phyloP scores from a whole-genome alignment of 2,113 vertebrate species.

The Hippocampus abdominalis region DNA sequence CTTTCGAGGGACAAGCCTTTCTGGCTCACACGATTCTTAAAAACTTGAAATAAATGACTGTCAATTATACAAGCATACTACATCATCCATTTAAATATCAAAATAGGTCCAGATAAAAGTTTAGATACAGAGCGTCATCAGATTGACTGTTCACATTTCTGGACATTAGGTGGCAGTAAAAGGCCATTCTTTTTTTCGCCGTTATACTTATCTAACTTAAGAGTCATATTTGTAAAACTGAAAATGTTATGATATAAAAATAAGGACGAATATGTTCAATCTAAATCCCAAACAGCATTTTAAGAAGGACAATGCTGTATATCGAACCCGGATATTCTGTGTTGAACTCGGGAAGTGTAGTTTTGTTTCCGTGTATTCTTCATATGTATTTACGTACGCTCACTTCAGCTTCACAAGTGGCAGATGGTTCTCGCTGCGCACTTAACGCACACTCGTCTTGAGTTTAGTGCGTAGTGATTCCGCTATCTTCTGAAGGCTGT shows the following conservation, averaged over 20 bases:
- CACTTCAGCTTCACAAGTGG: neutral
- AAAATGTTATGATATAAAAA: neutral
- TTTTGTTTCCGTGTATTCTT: conserved; percentile 53
- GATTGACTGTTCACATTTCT: neutral
- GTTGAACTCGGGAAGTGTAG: conserved; percentile 57
- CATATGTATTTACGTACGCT: conserved; percentile 37
- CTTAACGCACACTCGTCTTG: conserved; percentile 29
- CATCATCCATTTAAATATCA: neutral
- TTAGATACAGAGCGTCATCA: neutral
- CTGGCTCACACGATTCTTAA: no score
- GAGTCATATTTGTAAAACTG: neutral
- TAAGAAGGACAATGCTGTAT: conserved; percentile 4
- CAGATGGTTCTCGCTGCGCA: neutral
- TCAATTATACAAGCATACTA: neutral
- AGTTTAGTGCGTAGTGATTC: conserved; percentile 57
- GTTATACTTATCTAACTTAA: neutral
- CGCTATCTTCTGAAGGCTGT: conserved; percentile 64
- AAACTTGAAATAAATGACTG: neutral
- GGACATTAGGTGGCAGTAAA: conserved; percentile 50
- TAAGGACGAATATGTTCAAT: neutral
- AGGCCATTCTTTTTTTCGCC: neutral
- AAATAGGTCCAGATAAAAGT: neutral
- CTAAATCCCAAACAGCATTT: neutral
- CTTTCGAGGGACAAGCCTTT: neutral
- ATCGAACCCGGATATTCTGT: conserved; percentile 59